These are phyloP conservation scores for Raphicerus campestris DNA, from an alignment of 2,113 vertebrate species.

Conservation along the genomic window DNA sequence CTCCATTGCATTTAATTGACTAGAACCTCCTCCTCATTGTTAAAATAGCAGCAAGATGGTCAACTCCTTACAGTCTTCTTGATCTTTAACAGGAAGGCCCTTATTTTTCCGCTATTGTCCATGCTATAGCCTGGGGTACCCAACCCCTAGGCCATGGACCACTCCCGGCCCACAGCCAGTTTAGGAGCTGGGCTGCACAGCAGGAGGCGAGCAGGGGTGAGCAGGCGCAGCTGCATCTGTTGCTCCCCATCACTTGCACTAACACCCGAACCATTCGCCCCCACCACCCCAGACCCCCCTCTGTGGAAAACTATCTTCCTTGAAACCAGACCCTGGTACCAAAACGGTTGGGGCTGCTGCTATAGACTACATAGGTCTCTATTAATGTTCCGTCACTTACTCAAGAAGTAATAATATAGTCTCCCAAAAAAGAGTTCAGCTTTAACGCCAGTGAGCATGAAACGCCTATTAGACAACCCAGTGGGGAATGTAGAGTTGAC, in stretches of 20 bases:
- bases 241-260: background rate
- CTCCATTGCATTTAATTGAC: background rate
- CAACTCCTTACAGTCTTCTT: background rate
- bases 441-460: background rate
- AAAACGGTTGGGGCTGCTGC: background rate
- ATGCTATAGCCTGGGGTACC: background rate
- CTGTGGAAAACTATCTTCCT: background rate
- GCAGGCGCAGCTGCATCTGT: background rate
- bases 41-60: background rate
- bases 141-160: background rate
- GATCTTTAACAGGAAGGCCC: background rate
- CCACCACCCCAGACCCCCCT: background rate
- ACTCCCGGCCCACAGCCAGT: rapidly evolving
- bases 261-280: background rate
- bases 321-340: background rate
- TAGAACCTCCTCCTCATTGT: background rate
- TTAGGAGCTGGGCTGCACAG: background rate
- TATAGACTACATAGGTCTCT: background rate
- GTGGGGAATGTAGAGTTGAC: background rate
- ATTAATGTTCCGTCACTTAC: background rate
- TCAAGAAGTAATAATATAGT: background rate
- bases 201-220: background rate
- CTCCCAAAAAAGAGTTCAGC: background rate
- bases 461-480: background rate
- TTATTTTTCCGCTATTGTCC: background rate